These are phyloP conservation scores for Sphaeramia orbicularis DNA, from an alignment of 2,797 vertebrate species.

Conservation along the genomic window DNA sequence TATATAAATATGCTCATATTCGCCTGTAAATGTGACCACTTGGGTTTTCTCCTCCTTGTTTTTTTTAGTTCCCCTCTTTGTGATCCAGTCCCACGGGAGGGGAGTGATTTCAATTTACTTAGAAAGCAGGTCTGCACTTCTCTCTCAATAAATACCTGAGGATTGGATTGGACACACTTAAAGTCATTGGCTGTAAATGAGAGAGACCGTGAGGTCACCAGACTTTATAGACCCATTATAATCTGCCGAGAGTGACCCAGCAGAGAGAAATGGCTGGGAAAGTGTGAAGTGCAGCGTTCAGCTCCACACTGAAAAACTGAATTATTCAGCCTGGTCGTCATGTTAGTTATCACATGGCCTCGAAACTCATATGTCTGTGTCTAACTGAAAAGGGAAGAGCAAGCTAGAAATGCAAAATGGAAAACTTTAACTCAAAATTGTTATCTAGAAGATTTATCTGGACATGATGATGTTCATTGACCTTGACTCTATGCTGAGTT, in stretches of 20 bases:
- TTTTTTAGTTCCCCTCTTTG: not conserved
- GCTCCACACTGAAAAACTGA: slow-evolving; percentile 27
- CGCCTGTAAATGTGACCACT: slow-evolving; percentile 13
- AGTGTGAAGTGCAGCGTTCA: slow-evolving; percentile 33
- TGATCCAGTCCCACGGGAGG: slow-evolving; percentile 48
- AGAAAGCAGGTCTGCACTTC: slow-evolving; percentile 64
- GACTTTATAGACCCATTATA: slow-evolving; percentile 76
- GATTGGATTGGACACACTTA: slow-evolving; percentile 80
- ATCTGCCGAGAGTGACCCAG: slow-evolving; percentile 50
- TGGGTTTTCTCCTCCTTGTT: slow-evolving; percentile 1
- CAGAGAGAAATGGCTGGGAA: slow-evolving; percentile 38
- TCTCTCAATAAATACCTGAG: slow-evolving; percentile 73
- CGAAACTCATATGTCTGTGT: too few relatives aligned
- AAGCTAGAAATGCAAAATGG: slow-evolving; percentile 1
- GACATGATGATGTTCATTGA: not conserved
- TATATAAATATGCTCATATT: slow-evolving; percentile 25
- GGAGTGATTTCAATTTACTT: slow-evolving; percentile 70
- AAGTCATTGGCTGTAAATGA: slow-evolving; percentile 79
- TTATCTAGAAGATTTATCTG: slow-evolving; percentile 11
- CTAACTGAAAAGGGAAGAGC: not conserved
- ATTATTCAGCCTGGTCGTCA: slow-evolving; percentile 51
- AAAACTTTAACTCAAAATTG: slow-evolving; percentile 1
- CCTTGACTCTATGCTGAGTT: slow-evolving; percentile 4
- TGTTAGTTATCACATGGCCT: not conserved
- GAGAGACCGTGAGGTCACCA: slow-evolving; percentile 77